phyloP scores from a whole-genome alignment of 1,140 invertebrate genomes.

The Drosophila neocordata region DNA sequence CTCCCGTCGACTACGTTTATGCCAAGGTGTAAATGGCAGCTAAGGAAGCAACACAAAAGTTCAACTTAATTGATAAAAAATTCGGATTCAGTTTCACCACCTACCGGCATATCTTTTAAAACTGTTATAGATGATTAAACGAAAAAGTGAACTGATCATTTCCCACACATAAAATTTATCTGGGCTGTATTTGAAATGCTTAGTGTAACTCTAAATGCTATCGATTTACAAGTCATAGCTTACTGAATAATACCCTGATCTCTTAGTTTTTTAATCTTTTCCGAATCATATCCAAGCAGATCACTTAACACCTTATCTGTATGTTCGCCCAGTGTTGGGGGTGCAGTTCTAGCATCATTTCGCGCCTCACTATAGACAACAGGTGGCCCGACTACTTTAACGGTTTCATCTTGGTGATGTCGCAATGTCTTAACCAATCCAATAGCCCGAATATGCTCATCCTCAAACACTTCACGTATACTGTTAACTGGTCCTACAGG shows the following conservation, averaged over 20 bases:
- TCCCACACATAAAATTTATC: slow-evolving; percentile 9
- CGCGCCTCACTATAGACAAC: slow-evolving; percentile 90
- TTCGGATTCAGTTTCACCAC: neutral
- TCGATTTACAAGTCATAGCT: neutral
- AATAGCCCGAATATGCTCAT: slow-evolving; percentile 92
- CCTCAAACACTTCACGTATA: slow-evolving; percentile 92
- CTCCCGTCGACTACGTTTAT: slow-evolving; percentile 22
- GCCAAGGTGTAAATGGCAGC: slow-evolving; percentile 30
- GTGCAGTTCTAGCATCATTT: slow-evolving; percentile 89
- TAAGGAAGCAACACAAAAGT: neutral
- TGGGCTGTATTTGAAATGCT: neutral
- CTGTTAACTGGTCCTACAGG: slow-evolving; percentile 96
- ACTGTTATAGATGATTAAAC: neutral
- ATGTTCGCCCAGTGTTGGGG: slow-evolving; percentile 94
- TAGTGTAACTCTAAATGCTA: neutral
- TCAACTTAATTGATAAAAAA: neutral
- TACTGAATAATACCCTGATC: slow-evolving; percentile 60
- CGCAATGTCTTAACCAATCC: slow-evolving; percentile 90
- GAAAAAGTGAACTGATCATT: neutral
- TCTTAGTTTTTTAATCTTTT: slow-evolving; percentile 42
- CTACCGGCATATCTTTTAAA: slow-evolving; percentile 32
- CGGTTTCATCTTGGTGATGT: slow-evolving; percentile 87
- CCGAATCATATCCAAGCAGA: slow-evolving; percentile 86
- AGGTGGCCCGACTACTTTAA: slow-evolving; percentile 93
- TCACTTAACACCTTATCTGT: slow-evolving; percentile 89